Percentiles rank a stretch among this genome's conserved stretches.
Conservation (phyloP, 1,140 invertebrate species). For the Sweltsa coloradensis region DNA sequence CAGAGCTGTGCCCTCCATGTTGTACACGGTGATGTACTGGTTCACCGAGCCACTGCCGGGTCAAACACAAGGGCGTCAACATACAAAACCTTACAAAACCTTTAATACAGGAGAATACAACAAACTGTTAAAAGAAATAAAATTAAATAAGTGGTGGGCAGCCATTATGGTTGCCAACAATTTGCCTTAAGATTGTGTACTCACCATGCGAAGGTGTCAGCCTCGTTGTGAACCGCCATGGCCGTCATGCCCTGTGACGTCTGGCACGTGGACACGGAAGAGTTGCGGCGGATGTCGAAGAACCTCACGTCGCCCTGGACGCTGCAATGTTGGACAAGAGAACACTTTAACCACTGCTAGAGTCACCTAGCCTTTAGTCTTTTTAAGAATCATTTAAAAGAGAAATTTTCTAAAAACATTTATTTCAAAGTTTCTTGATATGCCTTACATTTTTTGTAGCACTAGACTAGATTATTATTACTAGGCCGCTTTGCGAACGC, state of each 20-base stretch:
- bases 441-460: too few relatives aligned
- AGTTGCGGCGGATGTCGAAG: constrained; percentile 64
- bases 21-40: constrained; percentile 70
- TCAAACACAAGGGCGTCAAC: constrained; percentile 22
- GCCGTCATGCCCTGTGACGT: constrained; percentile 62
- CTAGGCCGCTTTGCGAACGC: too few relatives aligned
- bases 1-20: constrained; percentile 50
- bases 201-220: constrained; percentile 76
- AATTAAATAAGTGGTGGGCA: constrained; percentile 9
- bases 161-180: neutral
- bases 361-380: too few relatives aligned
- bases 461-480: too few relatives aligned
- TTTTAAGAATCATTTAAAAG: too few relatives aligned
- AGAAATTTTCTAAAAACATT: too few relatives aligned
- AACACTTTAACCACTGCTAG: too few relatives aligned
- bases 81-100: neutral
- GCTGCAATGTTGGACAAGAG: too few relatives aligned
- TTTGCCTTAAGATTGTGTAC: constrained; percentile 20
- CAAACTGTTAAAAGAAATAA: constrained; percentile 8
- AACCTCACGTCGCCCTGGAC: constrained; percentile 64
- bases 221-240: constrained; percentile 63
- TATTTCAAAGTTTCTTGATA: too few relatives aligned
- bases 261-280: constrained; percentile 44
- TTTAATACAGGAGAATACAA: constrained; percentile 1
- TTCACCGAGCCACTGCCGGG: constrained; percentile 72